Evolutionary conservation across 2,888 invertebrate species (phyloP), one percentile per base, ranked within the genome.

Genomic region (Cecidostiba fungosa): DNA sequence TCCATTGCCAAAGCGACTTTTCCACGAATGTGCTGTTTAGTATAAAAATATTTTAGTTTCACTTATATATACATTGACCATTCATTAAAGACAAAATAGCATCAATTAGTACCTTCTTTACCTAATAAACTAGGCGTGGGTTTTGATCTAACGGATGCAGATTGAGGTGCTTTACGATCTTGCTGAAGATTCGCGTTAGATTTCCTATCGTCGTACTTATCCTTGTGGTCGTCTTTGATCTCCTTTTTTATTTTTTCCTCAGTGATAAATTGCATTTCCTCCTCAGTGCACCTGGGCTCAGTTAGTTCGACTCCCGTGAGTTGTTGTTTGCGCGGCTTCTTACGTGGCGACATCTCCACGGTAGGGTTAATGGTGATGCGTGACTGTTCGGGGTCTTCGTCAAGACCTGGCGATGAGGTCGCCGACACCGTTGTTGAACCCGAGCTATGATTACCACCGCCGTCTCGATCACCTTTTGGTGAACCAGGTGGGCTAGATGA

Each of bases 341-440:
- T 99, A 85, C 98, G 94, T 0, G 98, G 98, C 81, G 96, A 96
- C 93, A 96, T 96, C 92, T 95, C 95, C 70, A 94, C 91, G 1
- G 93, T 94, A 8, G 96, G 95, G 76, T 92, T 92, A 29, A 92
- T 91, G 23, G 91, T 90, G 50, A 93, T 92, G 43, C 92, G 90
- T 3, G 93, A 92, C 86, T 94, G 94, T 87, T 95, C 95, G 6
- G 94, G 95, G 39, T 94, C 94, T 88, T 95, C 95, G 43, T 95
- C 96, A 50, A 95, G 94, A 66, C 96, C 96, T 0, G 97, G 97
- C 79, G 97, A 97, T 0, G 97, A 97, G 32, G 97, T 96, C 0
- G 98, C 98, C 10, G 98, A 98, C 76, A 97, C 96, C 1, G 98
- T 98, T 3, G 98, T 98, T 79, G 97, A 98, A 12, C 98, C 98